Conservation (phyloP, 1,140 invertebrate genomes). For the Stegodyphus mimosarum region DNA sequence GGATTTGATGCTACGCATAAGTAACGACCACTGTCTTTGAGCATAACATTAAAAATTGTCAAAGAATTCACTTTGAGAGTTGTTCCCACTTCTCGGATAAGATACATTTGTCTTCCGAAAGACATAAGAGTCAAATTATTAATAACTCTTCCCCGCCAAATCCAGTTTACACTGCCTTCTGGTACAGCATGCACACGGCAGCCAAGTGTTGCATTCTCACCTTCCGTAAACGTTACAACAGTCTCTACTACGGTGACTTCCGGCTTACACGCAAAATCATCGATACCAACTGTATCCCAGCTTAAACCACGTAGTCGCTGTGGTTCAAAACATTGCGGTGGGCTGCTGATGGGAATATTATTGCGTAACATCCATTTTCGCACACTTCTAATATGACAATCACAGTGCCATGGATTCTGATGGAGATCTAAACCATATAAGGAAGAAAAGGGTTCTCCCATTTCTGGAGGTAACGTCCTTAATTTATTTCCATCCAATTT, state of each 20-base stretch:
- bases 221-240: constrained; percentile 59
- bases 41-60: constrained; percentile 86
- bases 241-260: constrained; percentile 76
- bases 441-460: constrained; percentile 60
- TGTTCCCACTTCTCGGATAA: constrained; percentile 81
- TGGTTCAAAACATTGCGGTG: constrained; percentile 80
- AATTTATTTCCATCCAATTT: constrained; percentile 85
- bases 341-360: constrained; percentile 76
- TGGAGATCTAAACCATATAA: constrained; percentile 73
- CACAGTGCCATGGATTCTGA: constrained; percentile 89
- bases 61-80: constrained; percentile 81
- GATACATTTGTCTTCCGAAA: constrained; percentile 76
- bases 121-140: constrained; percentile 76
- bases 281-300: constrained; percentile 77
- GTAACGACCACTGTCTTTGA: constrained; percentile 89
- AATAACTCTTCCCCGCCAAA: constrained; percentile 84
- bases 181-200: constrained; percentile 84
- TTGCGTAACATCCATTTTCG: constrained; percentile 81
- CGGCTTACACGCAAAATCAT: constrained; percentile 85
- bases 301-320: constrained; percentile 74
- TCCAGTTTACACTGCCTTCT: constrained; percentile 84
- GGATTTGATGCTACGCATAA: constrained; percentile 91
- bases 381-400: constrained; percentile 82
- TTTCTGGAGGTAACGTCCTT: constrained; percentile 70
- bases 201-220: constrained; percentile 76